Evolutionary conservation across 2,888 invertebrate genomes (phyloP), one percentile per base, ranked within the genome.

Genomic region (Aethes cnicana): DNA sequence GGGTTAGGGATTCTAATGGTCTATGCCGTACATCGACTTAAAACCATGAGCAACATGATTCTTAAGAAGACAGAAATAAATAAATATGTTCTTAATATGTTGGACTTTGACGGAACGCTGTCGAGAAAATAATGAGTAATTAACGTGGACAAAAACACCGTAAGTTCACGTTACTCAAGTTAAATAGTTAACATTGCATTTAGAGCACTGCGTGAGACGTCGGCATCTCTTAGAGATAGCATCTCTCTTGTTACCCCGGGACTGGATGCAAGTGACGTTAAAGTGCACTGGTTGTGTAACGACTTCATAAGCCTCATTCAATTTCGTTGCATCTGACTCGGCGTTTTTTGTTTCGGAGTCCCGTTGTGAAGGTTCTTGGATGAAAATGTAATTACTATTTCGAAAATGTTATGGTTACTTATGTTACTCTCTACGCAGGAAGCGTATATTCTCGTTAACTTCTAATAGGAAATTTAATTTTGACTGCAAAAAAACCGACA

Each of bases 201-300:
- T 26, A 49, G 14, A 14, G 43, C 32, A 21, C 44, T 20, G 32
- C 48, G 46, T 53, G 36, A 18, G 30, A 30, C 30, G 50, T 43
- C 50, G 52, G 52, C 52, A 25, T 53, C 48, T 43, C 42, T 53
- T 39, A 17, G 23, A 53, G 53, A 55, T 55, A 48, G 30, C 39
- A 53, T 54, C 64, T 52, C 64, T 52, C 56, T 58, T 58, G 66
- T 66, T 63, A 55, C 58, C 55, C 57, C 54, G 46, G 30, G 59
- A 59, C 66, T 71, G 67, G 72, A 72, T 71, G 69, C 64, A 67
- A 64, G 62, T 55, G 66, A 66, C 66, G 63, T 57, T 64, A 66
- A 66, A 61, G 62, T 65, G 77, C 77, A 77, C 63, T 64, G 74
- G 69, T 84, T 80, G 66, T 72, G 81, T 75, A 82, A 84, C 76